These are phyloP conservation scores for Serripes groenlandicus DNA, from an alignment of 2,888 invertebrate species.

Conservation along the genomic window DNA sequence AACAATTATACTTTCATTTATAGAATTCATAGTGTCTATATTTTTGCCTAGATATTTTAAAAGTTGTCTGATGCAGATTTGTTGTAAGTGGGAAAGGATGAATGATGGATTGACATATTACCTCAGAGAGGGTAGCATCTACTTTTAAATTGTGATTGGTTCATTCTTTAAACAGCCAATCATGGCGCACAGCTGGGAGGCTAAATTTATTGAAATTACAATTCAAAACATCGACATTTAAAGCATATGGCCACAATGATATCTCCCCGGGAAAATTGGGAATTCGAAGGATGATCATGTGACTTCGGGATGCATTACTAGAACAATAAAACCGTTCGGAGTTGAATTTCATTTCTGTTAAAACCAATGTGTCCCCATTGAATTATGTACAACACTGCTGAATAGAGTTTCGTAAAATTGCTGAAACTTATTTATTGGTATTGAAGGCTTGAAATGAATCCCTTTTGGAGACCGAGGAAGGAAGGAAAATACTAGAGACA, in stretches of 20 bases:
- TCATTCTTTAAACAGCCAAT: not conserved
- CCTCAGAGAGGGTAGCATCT: too few relatives aligned
- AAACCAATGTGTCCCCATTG: slow-evolving; percentile 23
- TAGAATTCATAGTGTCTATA: too few relatives aligned
- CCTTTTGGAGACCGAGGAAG: slow-evolving; percentile 3
- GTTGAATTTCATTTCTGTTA: slow-evolving; percentile 21
- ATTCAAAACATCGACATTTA: slow-evolving; percentile 9
- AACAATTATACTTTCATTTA: too few relatives aligned
- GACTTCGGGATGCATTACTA: slow-evolving; percentile 11
- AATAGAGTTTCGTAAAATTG: slow-evolving; percentile 16
- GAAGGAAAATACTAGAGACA: slow-evolving; percentile 9
- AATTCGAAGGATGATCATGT: slow-evolving; percentile 3
- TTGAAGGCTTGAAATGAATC: slow-evolving; percentile 20
- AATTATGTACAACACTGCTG: slow-evolving; percentile 18
- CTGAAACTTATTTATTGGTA: slow-evolving; percentile 18
- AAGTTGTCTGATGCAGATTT: too few relatives aligned
- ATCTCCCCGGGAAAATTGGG: slow-evolving; percentile 12
- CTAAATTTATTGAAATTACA: not conserved
- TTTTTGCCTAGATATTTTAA: too few relatives aligned
- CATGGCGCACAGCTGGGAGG: not conserved
- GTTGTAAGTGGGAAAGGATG: too few relatives aligned
- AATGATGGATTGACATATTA: too few relatives aligned
- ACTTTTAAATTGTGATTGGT: not conserved
- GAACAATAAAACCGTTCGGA: slow-evolving; percentile 15
- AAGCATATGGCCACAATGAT: slow-evolving; percentile 14